A percentile compares a stretch with the other conserved stretches of the same genome.
phyloP scores from a whole-genome alignment of 2,113 vertebrate species.

The Nansenia antarctica region DNA sequence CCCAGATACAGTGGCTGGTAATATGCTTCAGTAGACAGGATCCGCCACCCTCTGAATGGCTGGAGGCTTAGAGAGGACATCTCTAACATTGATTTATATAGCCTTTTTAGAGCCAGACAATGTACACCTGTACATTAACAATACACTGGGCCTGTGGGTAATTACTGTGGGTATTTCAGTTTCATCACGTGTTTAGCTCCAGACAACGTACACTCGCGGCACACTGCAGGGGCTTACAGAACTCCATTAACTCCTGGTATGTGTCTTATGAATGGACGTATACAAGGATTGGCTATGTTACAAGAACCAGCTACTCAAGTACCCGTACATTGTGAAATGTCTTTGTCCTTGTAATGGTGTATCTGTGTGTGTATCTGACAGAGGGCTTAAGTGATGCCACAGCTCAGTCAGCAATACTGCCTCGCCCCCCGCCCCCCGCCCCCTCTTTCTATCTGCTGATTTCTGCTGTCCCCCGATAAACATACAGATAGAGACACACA shows the following conservation, averaged over 20 bases:
- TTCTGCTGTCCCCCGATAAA: slow-evolving; percentile 19
- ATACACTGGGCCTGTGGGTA: too few species aligned
- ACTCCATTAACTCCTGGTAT: neutral
- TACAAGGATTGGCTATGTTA: slow-evolving; percentile 3
- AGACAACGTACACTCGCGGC: too few species aligned
- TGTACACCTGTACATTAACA: too few species aligned
- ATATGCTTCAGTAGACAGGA: neutral
- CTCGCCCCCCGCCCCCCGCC: slow-evolving; percentile 2
- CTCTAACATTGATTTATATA: too few species aligned
- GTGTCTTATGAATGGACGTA: neutral
- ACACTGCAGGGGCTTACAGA: neutral
- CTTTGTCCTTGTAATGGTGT: slow-evolving; percentile 33
- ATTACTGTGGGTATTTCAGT: too few species aligned
- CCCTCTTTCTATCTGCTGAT: neutral
- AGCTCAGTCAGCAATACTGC: slow-evolving; percentile 15
- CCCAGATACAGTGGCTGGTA: neutral
- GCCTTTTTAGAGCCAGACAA: too few species aligned
- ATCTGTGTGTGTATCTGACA: slow-evolving; percentile 7
- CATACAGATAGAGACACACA: slow-evolving; percentile 16
- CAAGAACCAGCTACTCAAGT: too few species aligned
- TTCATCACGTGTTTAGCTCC: too few species aligned
- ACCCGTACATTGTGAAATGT: slow-evolving; percentile 24
- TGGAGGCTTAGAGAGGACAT: too few species aligned
- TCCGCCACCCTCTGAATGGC: too few species aligned
- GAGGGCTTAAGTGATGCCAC: slow-evolving; percentile 25